These are phyloP conservation scores for Eugnorisma glareosa DNA, from an alignment of 2,888 invertebrate species.

Conservation along the genomic window DNA sequence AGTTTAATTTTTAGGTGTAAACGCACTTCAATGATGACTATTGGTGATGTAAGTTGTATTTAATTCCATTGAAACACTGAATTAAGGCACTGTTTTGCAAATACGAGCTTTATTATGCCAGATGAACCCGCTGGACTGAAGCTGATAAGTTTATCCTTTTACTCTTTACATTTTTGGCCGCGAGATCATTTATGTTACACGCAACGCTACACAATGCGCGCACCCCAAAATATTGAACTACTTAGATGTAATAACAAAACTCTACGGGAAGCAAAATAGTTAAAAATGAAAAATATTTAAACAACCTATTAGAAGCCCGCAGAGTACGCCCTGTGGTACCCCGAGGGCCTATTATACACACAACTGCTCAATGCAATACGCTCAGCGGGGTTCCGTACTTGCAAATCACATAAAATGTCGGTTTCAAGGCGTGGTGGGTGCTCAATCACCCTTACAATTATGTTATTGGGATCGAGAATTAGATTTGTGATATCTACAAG, in stretches of 20 bases:
- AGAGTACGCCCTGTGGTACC: conserved; percentile 87
- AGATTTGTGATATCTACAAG: conserved; percentile 52
- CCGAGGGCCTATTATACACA: conserved; percentile 64
- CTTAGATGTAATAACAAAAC: conserved; percentile 66
- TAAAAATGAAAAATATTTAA: conserved; percentile 70
- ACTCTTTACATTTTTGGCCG: background rate
- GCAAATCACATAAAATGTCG: conserved; percentile 69
- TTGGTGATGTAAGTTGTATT: background rate
- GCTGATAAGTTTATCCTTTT: background rate
- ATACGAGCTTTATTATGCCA: background rate
- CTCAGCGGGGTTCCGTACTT: conserved; percentile 73
- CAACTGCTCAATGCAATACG: conserved; percentile 79
- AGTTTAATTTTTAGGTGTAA: conserved; percentile 1
- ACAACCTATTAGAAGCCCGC: conserved; percentile 80
- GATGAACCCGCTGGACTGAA: background rate
- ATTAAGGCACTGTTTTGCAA: background rate
- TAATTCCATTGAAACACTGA: background rate
- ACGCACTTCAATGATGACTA: background rate
- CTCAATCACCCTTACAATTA: conserved; percentile 65
- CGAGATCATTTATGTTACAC: background rate
- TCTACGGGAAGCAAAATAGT: conserved; percentile 71
- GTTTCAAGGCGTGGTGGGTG: conserved; percentile 70
- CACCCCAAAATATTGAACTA: conserved; percentile 50
- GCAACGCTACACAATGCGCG: background rate
- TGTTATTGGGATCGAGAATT: conserved; percentile 64